These are phyloP conservation scores for Neosilurus hyrtlii DNA, from an alignment of 2,797 vertebrate species.

Conservation along the genomic window DNA sequence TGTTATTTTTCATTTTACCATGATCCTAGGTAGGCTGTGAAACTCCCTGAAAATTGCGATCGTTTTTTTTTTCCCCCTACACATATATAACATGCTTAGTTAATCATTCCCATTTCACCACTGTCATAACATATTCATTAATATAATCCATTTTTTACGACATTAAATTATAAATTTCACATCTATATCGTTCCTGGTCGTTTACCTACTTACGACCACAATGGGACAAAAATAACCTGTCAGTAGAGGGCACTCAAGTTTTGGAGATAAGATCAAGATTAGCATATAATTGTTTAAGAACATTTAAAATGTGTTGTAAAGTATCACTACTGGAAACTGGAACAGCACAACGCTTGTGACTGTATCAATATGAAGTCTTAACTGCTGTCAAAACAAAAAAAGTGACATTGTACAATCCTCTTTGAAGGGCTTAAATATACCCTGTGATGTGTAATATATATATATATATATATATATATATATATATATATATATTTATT, in stretches of 20 bases:
- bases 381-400: background rate
- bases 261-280: constrained; percentile 13
- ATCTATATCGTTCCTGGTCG: background rate
- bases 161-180: background rate
- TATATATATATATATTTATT: too few species aligned
- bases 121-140: background rate
- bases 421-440: background rate
- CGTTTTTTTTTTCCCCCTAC: background rate
- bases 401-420: background rate
- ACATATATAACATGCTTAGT: background rate
- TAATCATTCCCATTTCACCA: background rate
- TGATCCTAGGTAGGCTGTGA: background rate
- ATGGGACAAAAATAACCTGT: constrained; percentile 5
- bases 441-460: background rate
- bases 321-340: background rate
- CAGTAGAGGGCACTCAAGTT: constrained; percentile 56
- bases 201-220: background rate
- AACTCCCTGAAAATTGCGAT: background rate
- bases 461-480: too few species aligned
- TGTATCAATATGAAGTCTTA: background rate
- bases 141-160: background rate
- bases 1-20: constrained; percentile 4
- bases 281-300: constrained; percentile 3
- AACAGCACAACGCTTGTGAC: background rate
- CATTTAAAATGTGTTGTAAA: constrained; percentile 1